These are phyloP conservation scores for Rotaria macrura DNA, from an alignment of 2,888 invertebrate genomes.

Conservation along the genomic window DNA sequence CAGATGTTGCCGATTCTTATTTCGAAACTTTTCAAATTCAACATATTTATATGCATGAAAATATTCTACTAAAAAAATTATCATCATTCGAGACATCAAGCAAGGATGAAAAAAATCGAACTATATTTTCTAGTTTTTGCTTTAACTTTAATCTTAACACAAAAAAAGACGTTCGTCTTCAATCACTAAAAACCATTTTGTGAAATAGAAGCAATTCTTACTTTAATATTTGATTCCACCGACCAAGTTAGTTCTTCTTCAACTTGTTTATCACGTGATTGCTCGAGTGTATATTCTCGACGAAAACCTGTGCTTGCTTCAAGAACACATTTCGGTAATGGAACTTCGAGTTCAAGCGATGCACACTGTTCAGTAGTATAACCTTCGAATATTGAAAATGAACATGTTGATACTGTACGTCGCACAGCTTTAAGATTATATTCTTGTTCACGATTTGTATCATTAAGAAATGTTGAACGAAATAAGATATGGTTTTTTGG, in stretches of 20 bases:
- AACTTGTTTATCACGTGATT: slow-evolving; percentile 23
- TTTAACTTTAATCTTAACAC: no score
- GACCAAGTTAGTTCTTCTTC: slow-evolving; percentile 33
- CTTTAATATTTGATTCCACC: slow-evolving; percentile 31
- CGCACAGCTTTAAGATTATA: slow-evolving; percentile 28
- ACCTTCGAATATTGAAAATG: slow-evolving; percentile 28
- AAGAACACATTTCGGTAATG: slow-evolving; percentile 26
- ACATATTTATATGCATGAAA: no score
- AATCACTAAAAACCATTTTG: no score
- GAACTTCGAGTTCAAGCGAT: slow-evolving; percentile 29
- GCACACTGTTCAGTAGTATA: slow-evolving; percentile 22
- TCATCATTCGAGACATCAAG: no score
- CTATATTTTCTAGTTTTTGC: no score
- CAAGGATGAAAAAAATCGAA: no score
- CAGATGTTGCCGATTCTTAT: no score
- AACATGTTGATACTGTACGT: slow-evolving; percentile 30
- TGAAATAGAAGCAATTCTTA: neutral
- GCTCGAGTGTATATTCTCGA: slow-evolving; percentile 31
- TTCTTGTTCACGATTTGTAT: slow-evolving; percentile 31
- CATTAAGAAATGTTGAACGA: slow-evolving; percentile 32
- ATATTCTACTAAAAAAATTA: no score
- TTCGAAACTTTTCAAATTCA: no score
- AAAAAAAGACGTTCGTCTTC: no score
- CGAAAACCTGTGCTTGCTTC: slow-evolving; percentile 32
- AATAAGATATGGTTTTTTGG: slow-evolving; percentile 32